phyloP scores from a whole-genome alignment of 1,140 invertebrate genomes.

The Drosophila persimilis region DNA sequence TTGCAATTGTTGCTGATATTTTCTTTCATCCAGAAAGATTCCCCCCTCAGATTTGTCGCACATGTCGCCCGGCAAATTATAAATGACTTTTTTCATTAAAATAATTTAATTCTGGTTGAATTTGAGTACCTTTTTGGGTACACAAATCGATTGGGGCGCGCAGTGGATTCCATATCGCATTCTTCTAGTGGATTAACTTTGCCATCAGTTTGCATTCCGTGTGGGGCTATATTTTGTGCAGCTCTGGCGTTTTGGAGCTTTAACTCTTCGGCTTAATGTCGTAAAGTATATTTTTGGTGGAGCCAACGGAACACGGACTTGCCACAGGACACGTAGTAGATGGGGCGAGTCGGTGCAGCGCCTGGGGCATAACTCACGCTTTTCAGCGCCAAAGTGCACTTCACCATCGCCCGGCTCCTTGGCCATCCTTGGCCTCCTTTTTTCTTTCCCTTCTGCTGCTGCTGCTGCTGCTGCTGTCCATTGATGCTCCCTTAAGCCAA shows the following conservation, averaged over 20 bases:
- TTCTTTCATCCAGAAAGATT: slow-evolving; percentile 38
- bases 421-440: neutral
- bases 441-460: slow-evolving; percentile 9
- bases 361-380: slow-evolving; percentile 62
- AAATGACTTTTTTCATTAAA: slow-evolving; percentile 69
- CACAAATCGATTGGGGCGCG: too few relatives aligned
- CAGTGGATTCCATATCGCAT: neutral
- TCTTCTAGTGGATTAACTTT: slow-evolving; percentile 26
- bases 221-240: slow-evolving; percentile 1
- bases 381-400: slow-evolving; percentile 70
- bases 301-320: slow-evolving; percentile 12
- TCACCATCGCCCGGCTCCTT: slow-evolving; percentile 25
- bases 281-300: slow-evolving; percentile 52
- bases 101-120: slow-evolving; percentile 21
- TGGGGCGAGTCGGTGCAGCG: slow-evolving; percentile 15
- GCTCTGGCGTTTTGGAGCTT: slow-evolving; percentile 12
- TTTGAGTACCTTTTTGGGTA: slow-evolving; percentile 3
- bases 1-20: slow-evolving; percentile 66
- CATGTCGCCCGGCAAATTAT: slow-evolving; percentile 44
- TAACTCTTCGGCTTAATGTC: slow-evolving; percentile 46
- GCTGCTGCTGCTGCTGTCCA: slow-evolving; percentile 15
- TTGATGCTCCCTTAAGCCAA: slow-evolving; percentile 54
- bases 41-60: slow-evolving; percentile 5
- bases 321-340: slow-evolving; percentile 41
- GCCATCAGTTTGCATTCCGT: slow-evolving; percentile 38